Evolutionary conservation across 2,113 vertebrate genomes (phyloP).

Genomic region (Calonectris borealis): DNA sequence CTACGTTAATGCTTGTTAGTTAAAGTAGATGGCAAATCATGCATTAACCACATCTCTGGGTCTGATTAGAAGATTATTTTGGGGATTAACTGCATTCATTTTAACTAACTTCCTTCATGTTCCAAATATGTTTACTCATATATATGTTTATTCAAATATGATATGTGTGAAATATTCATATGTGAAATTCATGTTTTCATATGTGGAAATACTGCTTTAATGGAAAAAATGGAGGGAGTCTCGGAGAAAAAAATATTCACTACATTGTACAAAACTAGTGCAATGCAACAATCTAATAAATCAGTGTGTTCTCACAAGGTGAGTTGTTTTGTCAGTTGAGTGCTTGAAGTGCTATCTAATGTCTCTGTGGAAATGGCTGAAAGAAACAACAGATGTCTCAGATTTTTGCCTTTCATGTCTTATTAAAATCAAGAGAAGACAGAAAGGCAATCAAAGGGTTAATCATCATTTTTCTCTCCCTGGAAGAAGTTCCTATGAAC

Average conservation of each 20-base stretch:
- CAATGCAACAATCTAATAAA: conserved; percentile 5
- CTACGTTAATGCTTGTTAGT: neutral
- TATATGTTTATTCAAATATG: neutral
- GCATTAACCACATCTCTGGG: neutral
- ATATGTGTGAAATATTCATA: too few species aligned
- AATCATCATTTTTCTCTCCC: conserved; percentile 12
- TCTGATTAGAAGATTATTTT: neutral
- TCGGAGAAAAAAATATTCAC: neutral
- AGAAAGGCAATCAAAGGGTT: conserved; percentile 26
- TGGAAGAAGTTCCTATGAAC: conserved; percentile 13
- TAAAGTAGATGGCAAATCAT: neutral
- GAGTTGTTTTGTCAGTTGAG: conserved; percentile 50
- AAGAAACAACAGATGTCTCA: conserved; percentile 57
- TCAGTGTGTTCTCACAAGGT: conserved; percentile 29
- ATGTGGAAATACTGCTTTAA: neutral
- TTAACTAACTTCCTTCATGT: neutral
- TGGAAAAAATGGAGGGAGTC: neutral
- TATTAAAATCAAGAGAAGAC: conserved; percentile 52
- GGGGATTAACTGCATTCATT: neutral
- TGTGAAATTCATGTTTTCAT: too few species aligned
- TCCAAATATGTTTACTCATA: neutral
- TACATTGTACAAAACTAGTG: neutral
- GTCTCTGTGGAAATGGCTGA: conserved; percentile 52
- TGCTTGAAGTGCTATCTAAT: conserved; percentile 64
- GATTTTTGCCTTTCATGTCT: conserved; percentile 58